Conservation (phyloP, 2,113 vertebrate genomes). For the Percopsis transmontana region DNA sequence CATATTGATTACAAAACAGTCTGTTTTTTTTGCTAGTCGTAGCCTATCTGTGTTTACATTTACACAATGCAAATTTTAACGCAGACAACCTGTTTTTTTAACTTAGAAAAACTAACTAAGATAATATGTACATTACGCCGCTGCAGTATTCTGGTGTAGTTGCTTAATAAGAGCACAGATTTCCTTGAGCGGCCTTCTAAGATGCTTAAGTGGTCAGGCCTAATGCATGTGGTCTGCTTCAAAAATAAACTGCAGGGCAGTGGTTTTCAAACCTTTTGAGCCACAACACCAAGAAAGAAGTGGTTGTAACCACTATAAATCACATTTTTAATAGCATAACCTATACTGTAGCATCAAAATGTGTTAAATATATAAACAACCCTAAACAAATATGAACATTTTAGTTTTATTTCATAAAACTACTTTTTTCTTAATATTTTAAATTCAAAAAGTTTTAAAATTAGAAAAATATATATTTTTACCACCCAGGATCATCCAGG, state of each 20-base stretch:
- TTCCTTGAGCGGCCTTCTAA: constrained; percentile 48
- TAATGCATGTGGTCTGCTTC: constrained; percentile 53
- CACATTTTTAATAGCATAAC: too few species aligned
- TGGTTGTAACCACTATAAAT: too few species aligned
- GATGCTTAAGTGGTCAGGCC: constrained; percentile 57
- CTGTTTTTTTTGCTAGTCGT: too few species aligned
- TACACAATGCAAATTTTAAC: background rate
- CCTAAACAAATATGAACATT: too few species aligned
- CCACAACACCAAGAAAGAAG: background rate
- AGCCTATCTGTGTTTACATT: background rate
- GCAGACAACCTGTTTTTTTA: background rate
- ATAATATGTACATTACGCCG: constrained; percentile 27
- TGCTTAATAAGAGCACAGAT: constrained; percentile 27
- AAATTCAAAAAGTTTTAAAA: too few species aligned
- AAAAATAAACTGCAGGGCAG: background rate
- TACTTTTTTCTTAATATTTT: too few species aligned
- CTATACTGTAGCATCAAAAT: too few species aligned
- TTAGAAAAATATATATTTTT: constrained; percentile 43
- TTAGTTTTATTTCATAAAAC: background rate
- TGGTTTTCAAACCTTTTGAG: background rate
- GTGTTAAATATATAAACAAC: too few species aligned
- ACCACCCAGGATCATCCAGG: too few species aligned
- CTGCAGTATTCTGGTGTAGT: background rate
- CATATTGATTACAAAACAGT: too few species aligned
- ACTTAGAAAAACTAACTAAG: too few species aligned